Conservation (phyloP, 2,888 invertebrate species). For the Dioctria linearis region DNA sequence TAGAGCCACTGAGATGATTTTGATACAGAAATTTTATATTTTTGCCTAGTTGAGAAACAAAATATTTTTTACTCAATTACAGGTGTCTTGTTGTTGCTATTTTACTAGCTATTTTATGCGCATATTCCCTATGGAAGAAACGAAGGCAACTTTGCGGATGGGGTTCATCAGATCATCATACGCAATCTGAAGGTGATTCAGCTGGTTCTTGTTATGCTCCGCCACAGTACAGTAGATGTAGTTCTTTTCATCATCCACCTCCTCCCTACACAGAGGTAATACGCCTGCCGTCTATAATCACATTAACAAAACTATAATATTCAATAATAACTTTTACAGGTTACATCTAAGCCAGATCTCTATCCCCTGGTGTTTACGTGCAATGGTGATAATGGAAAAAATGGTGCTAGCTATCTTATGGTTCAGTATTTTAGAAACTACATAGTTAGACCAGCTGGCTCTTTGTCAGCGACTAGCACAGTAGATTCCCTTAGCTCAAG, state of each 20-base stretch:
- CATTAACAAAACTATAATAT: neutral
- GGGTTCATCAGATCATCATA: constrained; percentile 72
- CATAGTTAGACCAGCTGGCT: constrained; percentile 82
- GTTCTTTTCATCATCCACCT: constrained; percentile 86
- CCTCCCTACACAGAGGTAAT: constrained; percentile 88
- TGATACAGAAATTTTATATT: too few species aligned
- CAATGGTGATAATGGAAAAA: constrained; percentile 80
- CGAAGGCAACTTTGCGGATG: constrained; percentile 72
- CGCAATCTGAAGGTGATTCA: constrained; percentile 82
- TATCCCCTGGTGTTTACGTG: constrained; percentile 89
- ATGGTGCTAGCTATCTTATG: constrained; percentile 84
- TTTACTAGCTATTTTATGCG: constrained; percentile 79
- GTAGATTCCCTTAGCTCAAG: constrained; percentile 90
- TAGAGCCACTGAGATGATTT: too few species aligned
- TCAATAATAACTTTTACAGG: constrained; percentile 71
- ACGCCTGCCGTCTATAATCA: neutral
- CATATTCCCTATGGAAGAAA: constrained; percentile 78
- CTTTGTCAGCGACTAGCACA: constrained; percentile 87
- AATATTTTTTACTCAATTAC: constrained; percentile 57
- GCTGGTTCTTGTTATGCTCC: constrained; percentile 87
- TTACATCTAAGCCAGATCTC: constrained; percentile 87
- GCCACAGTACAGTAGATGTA: constrained; percentile 87
- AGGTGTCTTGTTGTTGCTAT: constrained; percentile 81
- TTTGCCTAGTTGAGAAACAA: neutral
- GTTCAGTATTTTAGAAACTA: constrained; percentile 88